Base-by-base conservation (phyloP, 2,113 vertebrate genomes). In the Notarius lentiginosus region DNA sequence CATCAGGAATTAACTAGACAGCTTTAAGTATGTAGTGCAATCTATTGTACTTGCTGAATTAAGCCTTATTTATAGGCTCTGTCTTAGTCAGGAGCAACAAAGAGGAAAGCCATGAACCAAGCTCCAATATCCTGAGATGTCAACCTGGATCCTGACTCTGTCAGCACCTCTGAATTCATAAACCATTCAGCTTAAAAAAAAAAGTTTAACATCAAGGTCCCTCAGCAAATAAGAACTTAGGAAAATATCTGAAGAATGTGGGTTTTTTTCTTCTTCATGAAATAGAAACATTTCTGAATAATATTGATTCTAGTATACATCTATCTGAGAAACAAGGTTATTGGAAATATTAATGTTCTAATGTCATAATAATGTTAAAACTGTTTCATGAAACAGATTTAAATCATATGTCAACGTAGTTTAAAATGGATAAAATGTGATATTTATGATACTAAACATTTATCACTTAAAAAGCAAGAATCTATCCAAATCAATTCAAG, bases 81-180 rank as follows among this genome's bases (percentile, higher is more conserved):
- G 88, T 86, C 86, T 73, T 85, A 73, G 60, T 63, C 41, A 73
- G 12, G 66, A 58, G 47, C 24, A 2, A 34, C 18, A 63, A 53
- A 73, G 47, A 60, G 75, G 18, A 88, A 47, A 84, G 91, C 83
- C 24, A 51, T 81, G 79, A 89, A 76, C 76, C 51, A 87, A 81
- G 75, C 86, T 91, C 89, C 73, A 83, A 87, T 91, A 91, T 90
- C 89, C 87, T 87, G 90, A 88, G 85, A 91, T 61, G 89, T 47
- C 81, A 22, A 73, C n/a, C 53, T 84, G 85, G 88, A 90, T 79
- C 85, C 79, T 91, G 90, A 89, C 68, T 90, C 84, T 92, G 91
- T 93, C 92, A 91, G 90, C 92, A 92, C 90, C 82, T 81, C 85
- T 83, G 82, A 89, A 90, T 88, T 86, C 81, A 55, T 89, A 79